Evolutionary conservation across 2,888 invertebrate genomes (phyloP), one percentile per base, ranked within the genome.

Genomic region (Chrysotoxum bicinctum): DNA sequence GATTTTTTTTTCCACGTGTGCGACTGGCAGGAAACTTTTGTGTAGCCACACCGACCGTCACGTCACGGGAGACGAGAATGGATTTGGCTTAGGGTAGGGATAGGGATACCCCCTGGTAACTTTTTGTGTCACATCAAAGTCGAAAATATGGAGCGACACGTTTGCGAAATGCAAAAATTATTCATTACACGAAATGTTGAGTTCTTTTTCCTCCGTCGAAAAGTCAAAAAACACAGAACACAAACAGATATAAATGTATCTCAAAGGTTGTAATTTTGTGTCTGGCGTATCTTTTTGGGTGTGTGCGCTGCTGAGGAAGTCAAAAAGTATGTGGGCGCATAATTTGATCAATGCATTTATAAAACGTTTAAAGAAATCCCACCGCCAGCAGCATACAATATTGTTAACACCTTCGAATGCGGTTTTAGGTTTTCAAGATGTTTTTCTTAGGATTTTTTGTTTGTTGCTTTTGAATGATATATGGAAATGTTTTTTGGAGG

Each of bases 91-190:
- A n/a, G n/a, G n/a, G n/a, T n/a, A n/a, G n/a, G n/a, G 23, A n/a
- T 3, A 6, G n/a, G 6, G 21, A 5, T 43, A 52, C 50, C 60
- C 26, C 43, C 60, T n/a, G 30, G 21, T n/a, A 66, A 50, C 35
- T 66, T 50, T 66, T 48, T 50, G 21, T 66, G 50, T 66, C 58
- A 68, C 66, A 35, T 58, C 56, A 72, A 50, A 64, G 48, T 21
- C 54, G 19, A 79, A 74, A 79, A 68, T 79, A 74, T 66, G 58
- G 43, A 52, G 26, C 74, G 79, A 74, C 66, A 66, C 79, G 35
- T 58, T n/a, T 80, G 74, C 74, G 60, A 58, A 80, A 66, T 74
- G 58, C 64, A 58, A 73, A 78, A 79, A 68, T 43, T 58, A 50
- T 60, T 66, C 73, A 64, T 58, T 68, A 76, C 58, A 58, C 35